These are phyloP conservation scores for Macrostomum cliftonense DNA, from an alignment of 2,888 invertebrate genomes.

Conservation along the genomic window DNA sequence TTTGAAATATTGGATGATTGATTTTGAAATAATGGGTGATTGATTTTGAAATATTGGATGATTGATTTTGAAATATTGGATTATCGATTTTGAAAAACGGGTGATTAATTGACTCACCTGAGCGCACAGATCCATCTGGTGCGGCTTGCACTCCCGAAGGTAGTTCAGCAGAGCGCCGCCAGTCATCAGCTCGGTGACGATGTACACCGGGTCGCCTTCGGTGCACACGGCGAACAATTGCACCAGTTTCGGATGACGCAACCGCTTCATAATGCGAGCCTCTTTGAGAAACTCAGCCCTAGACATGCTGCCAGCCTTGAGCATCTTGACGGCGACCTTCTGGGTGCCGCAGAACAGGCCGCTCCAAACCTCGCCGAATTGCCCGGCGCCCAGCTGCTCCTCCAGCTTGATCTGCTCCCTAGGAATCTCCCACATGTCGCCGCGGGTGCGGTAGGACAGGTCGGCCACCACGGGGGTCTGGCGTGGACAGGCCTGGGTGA, in stretches of 20 bases:
- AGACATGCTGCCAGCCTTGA: slow-evolving; percentile 88
- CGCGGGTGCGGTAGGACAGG: slow-evolving; percentile 67
- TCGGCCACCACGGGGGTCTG: slow-evolving; percentile 93
- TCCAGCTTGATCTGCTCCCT: slow-evolving; percentile 66
- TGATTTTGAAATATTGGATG: too few species aligned
- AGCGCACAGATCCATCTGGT: slow-evolving; percentile 66
- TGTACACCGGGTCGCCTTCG: slow-evolving; percentile 75
- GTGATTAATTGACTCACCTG: slow-evolving; percentile 51
- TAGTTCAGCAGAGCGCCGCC: slow-evolving; percentile 82
- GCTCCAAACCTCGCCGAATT: slow-evolving; percentile 79
- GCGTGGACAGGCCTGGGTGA: slow-evolving; percentile 77
- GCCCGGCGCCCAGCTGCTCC: slow-evolving; percentile 76
- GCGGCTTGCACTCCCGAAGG: slow-evolving; percentile 60
- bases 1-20: too few species aligned
- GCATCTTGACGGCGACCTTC: slow-evolving; percentile 89
- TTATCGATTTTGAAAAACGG: too few species aligned
- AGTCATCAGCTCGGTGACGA: slow-evolving; percentile 77
- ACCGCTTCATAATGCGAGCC: slow-evolving; percentile 94
- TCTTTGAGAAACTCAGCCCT: slow-evolving; percentile 88
- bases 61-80: too few species aligned
- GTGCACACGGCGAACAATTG: slow-evolving; percentile 82
- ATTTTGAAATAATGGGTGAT: too few species aligned
- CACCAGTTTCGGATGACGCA: slow-evolving; percentile 82
- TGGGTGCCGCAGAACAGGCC: slow-evolving; percentile 71
- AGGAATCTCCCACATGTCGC: slow-evolving; percentile 85